Conservation (phyloP, 1,140 invertebrate genomes). For the Rhopalosiphum padi region DNA sequence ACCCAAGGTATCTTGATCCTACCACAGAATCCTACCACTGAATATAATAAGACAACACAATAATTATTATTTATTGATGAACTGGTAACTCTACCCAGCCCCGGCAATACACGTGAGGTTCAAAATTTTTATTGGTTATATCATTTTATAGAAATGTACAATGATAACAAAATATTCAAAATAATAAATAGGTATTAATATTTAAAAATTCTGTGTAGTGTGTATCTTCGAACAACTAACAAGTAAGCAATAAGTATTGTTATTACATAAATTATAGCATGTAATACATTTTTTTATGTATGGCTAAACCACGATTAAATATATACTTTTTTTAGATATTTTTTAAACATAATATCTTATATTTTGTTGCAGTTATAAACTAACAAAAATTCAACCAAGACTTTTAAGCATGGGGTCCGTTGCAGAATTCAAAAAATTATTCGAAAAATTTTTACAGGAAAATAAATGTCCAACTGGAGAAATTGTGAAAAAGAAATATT, state of each 20-base stretch:
- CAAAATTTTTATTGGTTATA: not conserved
- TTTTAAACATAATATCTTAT: not conserved
- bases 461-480: constrained; percentile 25
- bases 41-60: not conserved
- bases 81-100: not conserved
- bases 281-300: not conserved
- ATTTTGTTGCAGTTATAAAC: not conserved
- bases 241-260: not conserved
- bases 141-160: not conserved
- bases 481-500: constrained; percentile 48
- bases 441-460: not conserved
- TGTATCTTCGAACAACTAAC: no score
- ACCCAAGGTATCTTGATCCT: not conserved
- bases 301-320: no score
- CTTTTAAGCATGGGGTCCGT: not conserved
- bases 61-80: not conserved
- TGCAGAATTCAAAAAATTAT: constrained; percentile 15
- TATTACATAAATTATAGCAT: not conserved
- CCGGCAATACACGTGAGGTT: not conserved
- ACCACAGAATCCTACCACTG: no score
- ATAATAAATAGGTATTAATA: not conserved
- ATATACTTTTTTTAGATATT: no score
- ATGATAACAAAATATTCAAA: constrained; percentile 21
- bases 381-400: not conserved
- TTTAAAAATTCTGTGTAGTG: not conserved